Evolutionary conservation across 1,140 invertebrate genomes (phyloP).

Genomic region (Heliconius congener): DNA sequence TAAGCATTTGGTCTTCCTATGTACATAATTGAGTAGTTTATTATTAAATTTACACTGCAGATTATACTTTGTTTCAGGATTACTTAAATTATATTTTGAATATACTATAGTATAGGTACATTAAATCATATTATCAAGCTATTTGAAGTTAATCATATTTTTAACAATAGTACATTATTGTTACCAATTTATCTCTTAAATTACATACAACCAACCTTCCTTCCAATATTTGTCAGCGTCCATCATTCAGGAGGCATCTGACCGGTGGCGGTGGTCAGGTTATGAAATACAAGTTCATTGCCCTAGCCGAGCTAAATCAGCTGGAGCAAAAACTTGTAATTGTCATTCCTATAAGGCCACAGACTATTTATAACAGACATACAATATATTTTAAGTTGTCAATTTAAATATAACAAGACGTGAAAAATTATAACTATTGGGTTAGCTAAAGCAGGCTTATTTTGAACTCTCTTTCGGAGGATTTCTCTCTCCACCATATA

Average conservation of each 20-base stretch:
- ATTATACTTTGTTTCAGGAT: neutral
- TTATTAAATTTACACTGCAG: neutral
- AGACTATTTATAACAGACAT: constrained; percentile 3
- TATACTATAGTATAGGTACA: neutral
- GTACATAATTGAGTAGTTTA: neutral
- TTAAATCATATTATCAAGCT: neutral
- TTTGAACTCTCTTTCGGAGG: too few relatives aligned
- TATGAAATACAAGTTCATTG: constrained; percentile 27
- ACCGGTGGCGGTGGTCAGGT: constrained; percentile 9
- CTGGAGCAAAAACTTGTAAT: constrained; percentile 24
- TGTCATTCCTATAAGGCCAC: constrained; percentile 8
- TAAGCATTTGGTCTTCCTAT: too few relatives aligned
- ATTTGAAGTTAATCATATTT: neutral
- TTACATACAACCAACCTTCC: neutral
- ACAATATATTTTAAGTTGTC: neutral
- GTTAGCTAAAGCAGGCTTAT: too few relatives aligned
- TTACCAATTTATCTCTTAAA: neutral
- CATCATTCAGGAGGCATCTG: neutral
- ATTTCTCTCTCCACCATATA: too few relatives aligned
- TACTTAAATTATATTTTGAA: neutral
- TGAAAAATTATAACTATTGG: too few relatives aligned
- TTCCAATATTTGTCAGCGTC: constrained; percentile 7
- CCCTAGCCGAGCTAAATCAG: constrained; percentile 25
- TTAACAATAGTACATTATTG: too few relatives aligned
- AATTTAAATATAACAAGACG: neutral